Conservation (phyloP, 2,888 invertebrate genomes). For the Hemicrepidius hirtus region DNA sequence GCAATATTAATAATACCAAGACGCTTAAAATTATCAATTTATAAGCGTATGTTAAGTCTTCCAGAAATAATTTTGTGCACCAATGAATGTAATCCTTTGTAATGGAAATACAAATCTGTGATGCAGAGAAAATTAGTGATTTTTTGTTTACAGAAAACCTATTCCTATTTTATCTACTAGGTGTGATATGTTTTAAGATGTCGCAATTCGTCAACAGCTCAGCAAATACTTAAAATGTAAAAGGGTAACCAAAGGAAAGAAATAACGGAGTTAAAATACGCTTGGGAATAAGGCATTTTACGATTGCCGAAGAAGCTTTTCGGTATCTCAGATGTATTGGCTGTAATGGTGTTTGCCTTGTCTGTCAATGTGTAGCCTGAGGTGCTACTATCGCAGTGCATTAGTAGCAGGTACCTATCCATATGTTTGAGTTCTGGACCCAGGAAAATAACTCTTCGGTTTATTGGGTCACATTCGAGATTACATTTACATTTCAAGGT, state of each 20-base stretch:
- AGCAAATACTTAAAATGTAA: conserved; percentile 35
- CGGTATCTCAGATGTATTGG: conserved; percentile 42
- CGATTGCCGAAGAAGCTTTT: conserved; percentile 46
- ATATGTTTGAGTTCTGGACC: conserved; percentile 31
- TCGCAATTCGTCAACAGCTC: conserved; percentile 16
- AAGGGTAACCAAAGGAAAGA: conserved; percentile 28
- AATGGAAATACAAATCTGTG: conserved; percentile 13
- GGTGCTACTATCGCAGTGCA: conserved; percentile 44
- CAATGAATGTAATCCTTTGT: conserved; percentile 6
- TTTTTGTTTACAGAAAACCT: neutral
- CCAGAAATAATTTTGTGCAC: conserved; percentile 11
- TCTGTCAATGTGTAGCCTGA: conserved; percentile 42
- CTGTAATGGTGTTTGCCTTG: conserved; percentile 50
- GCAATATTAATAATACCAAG: conserved; percentile 5
- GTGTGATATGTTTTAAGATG: conserved; percentile 14
- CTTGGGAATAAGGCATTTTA: conserved; percentile 37
- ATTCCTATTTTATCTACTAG: neutral
- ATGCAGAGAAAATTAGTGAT: neutral
- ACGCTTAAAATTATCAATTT: conserved; percentile 18
- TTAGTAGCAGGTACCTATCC: conserved; percentile 41
- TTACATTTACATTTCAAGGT: conserved; percentile 7
- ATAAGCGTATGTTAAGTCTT: conserved; percentile 4
- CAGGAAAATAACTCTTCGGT: conserved; percentile 33
- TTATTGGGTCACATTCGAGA: conserved; percentile 32
- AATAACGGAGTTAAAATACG: conserved; percentile 34